Percentiles rank a stretch among this genome's conserved stretches.
Evolutionary conservation across 2,888 invertebrate genomes (phyloP).

Genomic region (Tetranychus piercei): DNA sequence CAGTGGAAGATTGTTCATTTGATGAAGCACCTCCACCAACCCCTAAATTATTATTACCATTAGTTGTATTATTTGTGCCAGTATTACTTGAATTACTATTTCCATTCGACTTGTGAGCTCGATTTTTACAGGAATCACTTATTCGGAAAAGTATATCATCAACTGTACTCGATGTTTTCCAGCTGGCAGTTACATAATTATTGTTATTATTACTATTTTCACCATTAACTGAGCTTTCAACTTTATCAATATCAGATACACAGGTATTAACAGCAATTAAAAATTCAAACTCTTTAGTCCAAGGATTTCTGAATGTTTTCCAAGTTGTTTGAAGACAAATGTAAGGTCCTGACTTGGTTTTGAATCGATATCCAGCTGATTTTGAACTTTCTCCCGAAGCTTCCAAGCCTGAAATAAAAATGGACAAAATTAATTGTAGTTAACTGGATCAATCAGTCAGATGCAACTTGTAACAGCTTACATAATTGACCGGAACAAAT

Average conservation of each 20-base stretch:
- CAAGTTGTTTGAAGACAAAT: constrained; percentile 60
- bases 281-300: constrained; percentile 85
- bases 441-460: background rate
- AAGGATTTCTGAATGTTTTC: constrained; percentile 77
- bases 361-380: constrained; percentile 41
- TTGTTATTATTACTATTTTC: background rate
- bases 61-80: background rate
- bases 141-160: constrained; percentile 10
- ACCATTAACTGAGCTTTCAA: background rate
- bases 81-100: background rate
- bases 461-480: no score
- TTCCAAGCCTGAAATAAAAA: background rate
- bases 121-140: background rate
- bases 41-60: background rate
- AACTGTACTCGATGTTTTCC: background rate
- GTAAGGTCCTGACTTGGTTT: constrained; percentile 55
- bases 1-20: constrained; percentile 5
- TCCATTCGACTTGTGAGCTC: background rate
- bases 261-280: constrained; percentile 68
- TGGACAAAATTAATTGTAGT: background rate
- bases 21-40: constrained; percentile 2
- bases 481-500: no score
- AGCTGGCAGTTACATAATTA: background rate
- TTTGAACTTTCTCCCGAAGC: constrained; percentile 18
- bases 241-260: constrained; percentile 35